Evolutionary conservation across 2,113 vertebrate genomes (phyloP).

Genomic region (Gracilinanus agilis): DNA sequence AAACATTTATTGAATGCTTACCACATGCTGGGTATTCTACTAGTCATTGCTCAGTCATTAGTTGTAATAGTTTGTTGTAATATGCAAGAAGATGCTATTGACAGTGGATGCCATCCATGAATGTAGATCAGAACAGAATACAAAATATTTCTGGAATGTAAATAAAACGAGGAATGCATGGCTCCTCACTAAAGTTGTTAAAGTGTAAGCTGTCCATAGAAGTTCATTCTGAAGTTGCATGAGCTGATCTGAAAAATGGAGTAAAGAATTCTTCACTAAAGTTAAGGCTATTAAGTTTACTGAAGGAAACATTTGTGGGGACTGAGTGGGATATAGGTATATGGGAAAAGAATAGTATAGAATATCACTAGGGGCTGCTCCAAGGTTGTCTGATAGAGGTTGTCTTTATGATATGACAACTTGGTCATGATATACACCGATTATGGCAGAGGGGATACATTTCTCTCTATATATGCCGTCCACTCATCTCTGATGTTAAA

Average conservation of each 20-base stretch:
- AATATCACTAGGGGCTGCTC: constrained; percentile 39
- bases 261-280: background rate
- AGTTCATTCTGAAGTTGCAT: background rate
- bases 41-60: background rate
- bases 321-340: background rate
- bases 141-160: constrained; percentile 39
- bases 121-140: background rate
- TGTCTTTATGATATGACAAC: background rate
- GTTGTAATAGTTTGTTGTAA: background rate
- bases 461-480: background rate
- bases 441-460: constrained; percentile 35
- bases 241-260: background rate
- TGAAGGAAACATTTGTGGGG: background rate
- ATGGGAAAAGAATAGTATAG: background rate
- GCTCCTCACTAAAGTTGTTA: background rate
- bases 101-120: background rate
- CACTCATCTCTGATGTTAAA: constrained; percentile 1
- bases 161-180: background rate
- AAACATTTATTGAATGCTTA: background rate
- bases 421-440: constrained; percentile 13
- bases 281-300: background rate
- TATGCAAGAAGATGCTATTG: background rate
- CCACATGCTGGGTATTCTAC: background rate
- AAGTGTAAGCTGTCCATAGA: background rate
- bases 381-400: background rate